Conservation (phyloP, 2,113 vertebrate species). For the Phrynosoma blainvillii region DNA sequence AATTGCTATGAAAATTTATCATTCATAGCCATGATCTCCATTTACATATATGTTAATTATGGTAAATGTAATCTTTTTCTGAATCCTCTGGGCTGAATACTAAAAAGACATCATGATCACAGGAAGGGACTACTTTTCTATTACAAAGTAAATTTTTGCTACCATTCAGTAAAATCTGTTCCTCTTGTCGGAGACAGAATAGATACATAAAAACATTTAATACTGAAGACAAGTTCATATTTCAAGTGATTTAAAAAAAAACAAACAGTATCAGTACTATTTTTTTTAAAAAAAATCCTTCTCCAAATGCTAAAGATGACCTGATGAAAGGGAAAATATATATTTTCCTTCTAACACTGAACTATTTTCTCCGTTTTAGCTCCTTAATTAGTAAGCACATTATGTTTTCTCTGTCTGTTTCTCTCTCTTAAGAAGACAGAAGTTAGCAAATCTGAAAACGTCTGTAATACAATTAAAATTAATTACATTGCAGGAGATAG, state of each 20-base stretch:
- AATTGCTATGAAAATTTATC: constrained; percentile 92
- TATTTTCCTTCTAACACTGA: constrained; percentile 51
- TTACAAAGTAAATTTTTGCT: constrained; percentile 78
- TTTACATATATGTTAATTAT: constrained; percentile 92
- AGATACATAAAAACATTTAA: constrained; percentile 74
- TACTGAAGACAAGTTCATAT: constrained; percentile 74
- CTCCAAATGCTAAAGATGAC: constrained; percentile 47
- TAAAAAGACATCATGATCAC: constrained; percentile 84
- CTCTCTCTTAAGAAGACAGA: constrained; percentile 64
- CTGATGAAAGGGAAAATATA: constrained; percentile 27
- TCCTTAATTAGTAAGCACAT: constrained; percentile 64
- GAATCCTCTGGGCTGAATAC: constrained; percentile 87
- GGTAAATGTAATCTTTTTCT: constrained; percentile 87
- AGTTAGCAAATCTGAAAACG: constrained; percentile 64
- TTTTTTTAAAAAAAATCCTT: constrained; percentile 62
- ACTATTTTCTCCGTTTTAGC: constrained; percentile 52
- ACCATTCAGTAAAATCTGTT: constrained; percentile 70
- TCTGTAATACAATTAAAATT: constrained; percentile 71
- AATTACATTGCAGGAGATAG: constrained; percentile 68
- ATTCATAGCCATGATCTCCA: constrained; percentile 90
- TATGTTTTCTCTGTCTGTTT: constrained; percentile 51
- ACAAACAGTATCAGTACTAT: constrained; percentile 50
- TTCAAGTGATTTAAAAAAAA: constrained; percentile 57
- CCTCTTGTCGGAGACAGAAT: constrained; percentile 69
- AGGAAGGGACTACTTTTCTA: constrained; percentile 76